phyloP scores from a whole-genome alignment of 2,888 invertebrate species.

The Pseudolycoriella hygida region DNA sequence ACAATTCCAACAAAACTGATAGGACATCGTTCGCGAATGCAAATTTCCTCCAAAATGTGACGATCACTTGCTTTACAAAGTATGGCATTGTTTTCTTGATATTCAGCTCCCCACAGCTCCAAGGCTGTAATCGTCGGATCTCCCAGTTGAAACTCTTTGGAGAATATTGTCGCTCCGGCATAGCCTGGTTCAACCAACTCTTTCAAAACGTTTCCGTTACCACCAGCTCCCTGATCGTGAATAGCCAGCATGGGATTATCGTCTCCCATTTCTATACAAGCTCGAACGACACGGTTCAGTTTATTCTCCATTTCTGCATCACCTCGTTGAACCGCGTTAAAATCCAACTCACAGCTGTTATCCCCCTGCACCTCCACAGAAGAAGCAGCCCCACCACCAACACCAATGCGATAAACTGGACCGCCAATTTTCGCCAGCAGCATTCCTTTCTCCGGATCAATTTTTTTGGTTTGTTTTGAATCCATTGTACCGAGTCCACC shows the following conservation, averaged over 20 bases:
- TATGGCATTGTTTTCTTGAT: constrained; percentile 89
- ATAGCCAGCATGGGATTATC: constrained; percentile 84
- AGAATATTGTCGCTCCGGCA: constrained; percentile 78
- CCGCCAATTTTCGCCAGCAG: constrained; percentile 90
- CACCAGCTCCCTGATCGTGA: constrained; percentile 99
- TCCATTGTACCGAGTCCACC: constrained; percentile 90
- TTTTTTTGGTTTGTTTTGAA: constrained; percentile 59
- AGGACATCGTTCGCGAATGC: constrained; percentile 77
- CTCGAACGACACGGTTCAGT: constrained; percentile 79
- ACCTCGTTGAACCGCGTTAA: constrained; percentile 82
- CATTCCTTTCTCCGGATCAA: constrained; percentile 63
- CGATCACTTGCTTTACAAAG: constrained; percentile 54
- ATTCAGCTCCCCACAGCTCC: constrained; percentile 97
- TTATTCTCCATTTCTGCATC: constrained; percentile 99
- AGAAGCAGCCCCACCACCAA: constrained; percentile 96
- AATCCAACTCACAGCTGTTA: constrained; percentile 72
- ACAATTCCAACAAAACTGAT: constrained; percentile 86
- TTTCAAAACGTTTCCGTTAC: constrained; percentile 92
- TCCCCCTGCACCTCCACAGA: constrained; percentile 89
- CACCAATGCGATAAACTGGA: constrained; percentile 93
- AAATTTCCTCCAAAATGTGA: constrained; percentile 49
- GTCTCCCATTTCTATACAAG: constrained; percentile 68
- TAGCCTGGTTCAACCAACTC: constrained; percentile 77
- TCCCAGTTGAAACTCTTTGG: constrained; percentile 72
- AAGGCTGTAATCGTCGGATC: constrained; percentile 86